Percentiles rank a stretch among this genome's conserved stretches.
Evolutionary conservation across 2,113 vertebrate species (phyloP).

Genomic region (Telmatochromis sp.): DNA sequence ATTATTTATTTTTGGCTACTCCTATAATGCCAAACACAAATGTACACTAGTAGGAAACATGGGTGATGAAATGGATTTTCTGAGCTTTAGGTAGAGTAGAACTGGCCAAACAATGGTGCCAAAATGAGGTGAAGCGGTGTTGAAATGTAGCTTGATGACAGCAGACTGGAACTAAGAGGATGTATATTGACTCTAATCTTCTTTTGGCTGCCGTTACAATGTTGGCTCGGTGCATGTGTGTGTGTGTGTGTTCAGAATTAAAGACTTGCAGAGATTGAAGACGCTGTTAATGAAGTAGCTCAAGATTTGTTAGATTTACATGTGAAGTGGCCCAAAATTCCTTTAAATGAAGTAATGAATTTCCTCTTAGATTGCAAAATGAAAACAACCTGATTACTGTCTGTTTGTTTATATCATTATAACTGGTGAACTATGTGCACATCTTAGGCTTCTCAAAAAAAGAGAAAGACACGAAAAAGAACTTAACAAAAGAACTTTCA

Average conservation of each 20-base stretch:
- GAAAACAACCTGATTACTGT: not conserved
- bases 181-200: slow-evolving; percentile 4
- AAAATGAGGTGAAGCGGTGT: not conserved
- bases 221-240: not conserved
- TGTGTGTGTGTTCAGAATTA: not conserved
- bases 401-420: not conserved
- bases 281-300: not conserved
- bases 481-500: not conserved
- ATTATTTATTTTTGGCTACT: not conserved
- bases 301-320: not conserved
- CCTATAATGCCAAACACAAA: not conserved
- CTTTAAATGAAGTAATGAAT: not conserved
- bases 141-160: not conserved
- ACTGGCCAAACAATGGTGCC: not conserved
- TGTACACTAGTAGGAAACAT: not conserved
- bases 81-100: not conserved
- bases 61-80: not conserved
- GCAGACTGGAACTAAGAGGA: not conserved
- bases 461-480: not conserved
- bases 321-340: not conserved
- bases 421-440: not conserved
- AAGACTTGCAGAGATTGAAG: not conserved
- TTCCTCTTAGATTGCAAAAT: not conserved
- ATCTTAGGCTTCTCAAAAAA: not conserved
- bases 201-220: not conserved